Percentiles rank a stretch among this genome's conserved stretches.
phyloP scores from a whole-genome alignment of 64 coral and sea anemone species.

The Actinia equina region DNA sequence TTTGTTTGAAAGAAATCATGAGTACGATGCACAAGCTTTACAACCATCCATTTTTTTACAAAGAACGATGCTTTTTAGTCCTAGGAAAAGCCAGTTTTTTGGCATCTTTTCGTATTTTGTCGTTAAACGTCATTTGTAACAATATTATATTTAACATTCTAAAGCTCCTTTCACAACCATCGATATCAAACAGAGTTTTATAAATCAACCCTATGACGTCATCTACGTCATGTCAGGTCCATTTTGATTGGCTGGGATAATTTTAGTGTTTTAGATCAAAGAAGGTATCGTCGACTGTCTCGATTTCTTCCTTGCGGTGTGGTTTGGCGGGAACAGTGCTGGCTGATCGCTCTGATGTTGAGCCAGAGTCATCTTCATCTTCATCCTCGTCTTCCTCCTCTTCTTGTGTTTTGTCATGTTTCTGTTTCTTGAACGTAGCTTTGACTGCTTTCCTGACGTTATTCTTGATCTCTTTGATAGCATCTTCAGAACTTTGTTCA shows the following conservation, averaged over 20 bases:
- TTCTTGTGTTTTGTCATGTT: slow-evolving; percentile 22
- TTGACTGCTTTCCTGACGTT: slow-evolving; percentile 28
- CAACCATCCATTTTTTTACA: not conserved
- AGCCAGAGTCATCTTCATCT: slow-evolving; percentile 45
- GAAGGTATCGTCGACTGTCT: not conserved
- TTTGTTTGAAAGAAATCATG: not conserved
- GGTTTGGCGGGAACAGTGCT: slow-evolving; percentile 37
- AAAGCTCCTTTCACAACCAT: not conserved
- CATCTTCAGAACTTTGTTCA: slow-evolving; percentile 25
- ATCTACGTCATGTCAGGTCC: not conserved
- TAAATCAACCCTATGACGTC: not conserved
- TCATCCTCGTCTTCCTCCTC: slow-evolving; percentile 52
- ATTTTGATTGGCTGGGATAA: not conserved
- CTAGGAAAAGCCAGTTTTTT: not conserved
- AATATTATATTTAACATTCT: not conserved
- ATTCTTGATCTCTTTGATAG: slow-evolving; percentile 44
- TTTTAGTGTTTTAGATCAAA: slow-evolving; percentile 19
- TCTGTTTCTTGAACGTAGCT: not conserved
- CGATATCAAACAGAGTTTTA: not conserved
- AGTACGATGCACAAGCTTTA: not conserved
- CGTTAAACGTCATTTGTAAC: not conserved
- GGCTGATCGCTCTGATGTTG: slow-evolving; percentile 27
- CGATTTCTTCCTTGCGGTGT: slow-evolving; percentile 18
- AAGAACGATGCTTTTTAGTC: not conserved
- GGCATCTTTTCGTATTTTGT: not conserved